Conservation (phyloP, 2,113 vertebrate genomes). For the Myiagra hebetior region DNA sequence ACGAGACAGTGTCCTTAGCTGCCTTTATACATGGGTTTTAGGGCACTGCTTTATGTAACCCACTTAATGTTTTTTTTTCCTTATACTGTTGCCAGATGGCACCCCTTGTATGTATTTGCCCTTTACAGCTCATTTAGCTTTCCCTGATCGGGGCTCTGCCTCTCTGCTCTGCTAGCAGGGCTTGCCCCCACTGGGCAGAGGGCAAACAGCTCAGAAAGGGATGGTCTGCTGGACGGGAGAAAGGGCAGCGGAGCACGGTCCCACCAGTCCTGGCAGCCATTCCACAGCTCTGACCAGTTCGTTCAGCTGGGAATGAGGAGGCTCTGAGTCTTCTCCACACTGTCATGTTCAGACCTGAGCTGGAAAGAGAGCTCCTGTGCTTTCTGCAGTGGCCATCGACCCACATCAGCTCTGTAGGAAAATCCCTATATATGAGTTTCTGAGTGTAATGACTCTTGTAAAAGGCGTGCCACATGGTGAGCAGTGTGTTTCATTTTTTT, state of each 20-base stretch:
- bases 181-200: not conserved
- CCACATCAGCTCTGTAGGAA: not conserved
- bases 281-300: not conserved
- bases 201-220: not conserved
- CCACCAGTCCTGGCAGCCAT: not conserved
- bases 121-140: not conserved
- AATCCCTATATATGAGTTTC: accelerated
- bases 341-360: not conserved
- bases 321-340: accelerated
- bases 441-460: not conserved
- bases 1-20: not conserved
- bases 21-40: not conserved
- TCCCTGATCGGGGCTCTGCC: not conserved
- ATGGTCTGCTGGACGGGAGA: not conserved
- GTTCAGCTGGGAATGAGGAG: not conserved
- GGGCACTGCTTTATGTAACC: slow-evolving; percentile 20
- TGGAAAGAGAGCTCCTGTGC: not conserved
- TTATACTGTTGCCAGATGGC: not conserved
- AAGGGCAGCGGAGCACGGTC: not conserved
- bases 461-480: not conserved
- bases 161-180: not conserved
- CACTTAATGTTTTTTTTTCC: not conserved
- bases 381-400: accelerated
- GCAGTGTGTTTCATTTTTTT: not conserved
- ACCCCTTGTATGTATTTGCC: not conserved